Conservation (phyloP, 2,113 vertebrate species). For the Cheirogaleus medius region DNA sequence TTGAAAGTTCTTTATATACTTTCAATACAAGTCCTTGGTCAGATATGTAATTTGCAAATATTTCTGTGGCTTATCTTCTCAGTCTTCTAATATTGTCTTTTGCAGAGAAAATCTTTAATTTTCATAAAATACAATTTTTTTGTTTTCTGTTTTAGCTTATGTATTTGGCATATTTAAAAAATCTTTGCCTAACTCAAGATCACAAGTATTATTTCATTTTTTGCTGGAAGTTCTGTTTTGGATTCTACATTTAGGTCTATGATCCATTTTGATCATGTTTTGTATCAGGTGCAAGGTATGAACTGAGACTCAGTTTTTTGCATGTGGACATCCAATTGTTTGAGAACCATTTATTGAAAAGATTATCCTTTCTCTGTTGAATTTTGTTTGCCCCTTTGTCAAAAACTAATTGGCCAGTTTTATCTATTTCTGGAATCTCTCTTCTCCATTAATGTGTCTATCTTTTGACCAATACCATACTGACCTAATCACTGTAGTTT, state of each 20-base stretch:
- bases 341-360: not conserved
- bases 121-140: not conserved
- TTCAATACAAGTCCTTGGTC: not conserved
- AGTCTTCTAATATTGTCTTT: not conserved
- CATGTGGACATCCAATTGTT: not conserved
- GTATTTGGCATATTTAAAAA: not conserved
- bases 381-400: not conserved
- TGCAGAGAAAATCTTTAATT: not conserved
- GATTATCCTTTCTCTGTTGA: not conserved
- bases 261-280: not conserved
- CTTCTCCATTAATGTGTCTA: not conserved
- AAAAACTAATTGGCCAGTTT: not conserved
- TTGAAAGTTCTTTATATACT: not conserved
- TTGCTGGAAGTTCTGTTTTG: not conserved
- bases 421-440: not conserved
- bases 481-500: not conserved
- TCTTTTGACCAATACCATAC: not conserved
- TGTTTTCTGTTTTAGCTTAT: not conserved
- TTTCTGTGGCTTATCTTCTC: not conserved
- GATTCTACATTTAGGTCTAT: constrained; percentile 25
- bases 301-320: not conserved
- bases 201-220: not conserved
- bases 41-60: not conserved
- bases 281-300: not conserved
- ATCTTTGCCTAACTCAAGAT: not conserved